A percentile compares a stretch with the other conserved stretches of the same genome.
Conservation (phyloP, 1,140 invertebrate species). For the Conus ventricosus region DNA sequence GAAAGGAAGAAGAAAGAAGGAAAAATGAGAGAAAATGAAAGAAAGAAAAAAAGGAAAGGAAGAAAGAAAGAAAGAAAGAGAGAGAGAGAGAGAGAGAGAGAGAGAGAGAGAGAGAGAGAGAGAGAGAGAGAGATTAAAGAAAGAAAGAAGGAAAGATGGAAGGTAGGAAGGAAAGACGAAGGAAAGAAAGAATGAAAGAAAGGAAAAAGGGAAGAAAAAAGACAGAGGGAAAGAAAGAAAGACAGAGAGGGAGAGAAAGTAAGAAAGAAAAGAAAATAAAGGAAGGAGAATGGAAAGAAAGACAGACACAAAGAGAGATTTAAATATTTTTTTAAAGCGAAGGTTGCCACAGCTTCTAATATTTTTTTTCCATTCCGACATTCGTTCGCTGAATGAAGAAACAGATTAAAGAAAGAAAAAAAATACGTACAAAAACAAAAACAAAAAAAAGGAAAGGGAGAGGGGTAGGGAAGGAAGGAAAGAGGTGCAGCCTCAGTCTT, state of each 20-base stretch:
- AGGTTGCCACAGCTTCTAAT: too few species aligned
- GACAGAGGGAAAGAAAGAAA: neutral
- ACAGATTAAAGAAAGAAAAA: too few species aligned
- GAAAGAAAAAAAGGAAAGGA: neutral
- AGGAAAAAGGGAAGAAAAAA: neutral
- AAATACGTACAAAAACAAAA: too few species aligned
- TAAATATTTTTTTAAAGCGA: neutral
- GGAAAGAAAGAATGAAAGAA: too few species aligned
- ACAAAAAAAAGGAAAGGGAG: too few species aligned
- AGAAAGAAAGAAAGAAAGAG: neutral
- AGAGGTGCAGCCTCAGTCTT: too few species aligned
- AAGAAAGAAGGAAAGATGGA: too few species aligned
- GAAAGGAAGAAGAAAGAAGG: slow-evolving; percentile 28
- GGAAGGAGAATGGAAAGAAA: slow-evolving; percentile 1
- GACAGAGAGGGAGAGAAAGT: slow-evolving; percentile 8
- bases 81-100: neutral
- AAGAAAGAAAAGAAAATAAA: neutral
- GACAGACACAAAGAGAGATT: slow-evolving; percentile 11
- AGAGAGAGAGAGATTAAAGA: neutral
- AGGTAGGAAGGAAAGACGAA: too few species aligned
- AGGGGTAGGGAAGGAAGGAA: too few species aligned
- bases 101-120: neutral
- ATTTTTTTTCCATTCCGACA: too few species aligned
- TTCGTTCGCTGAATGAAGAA: too few species aligned
- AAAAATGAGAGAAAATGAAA: neutral